Base-by-base conservation (phyloP, 2,888 invertebrate species). In the Proisotoma minuta region DNA sequence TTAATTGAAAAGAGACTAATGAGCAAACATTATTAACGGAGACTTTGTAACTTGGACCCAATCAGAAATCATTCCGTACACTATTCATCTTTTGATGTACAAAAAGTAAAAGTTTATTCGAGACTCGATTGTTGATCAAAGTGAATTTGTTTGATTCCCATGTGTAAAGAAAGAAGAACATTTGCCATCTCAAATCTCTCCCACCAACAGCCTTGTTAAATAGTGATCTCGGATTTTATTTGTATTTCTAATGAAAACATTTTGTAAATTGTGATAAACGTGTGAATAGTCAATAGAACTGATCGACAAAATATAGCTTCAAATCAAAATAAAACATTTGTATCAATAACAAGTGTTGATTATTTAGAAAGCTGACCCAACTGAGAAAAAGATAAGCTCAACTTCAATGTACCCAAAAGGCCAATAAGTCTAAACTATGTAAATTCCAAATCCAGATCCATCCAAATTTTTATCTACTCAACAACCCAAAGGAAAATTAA, bases 171-270 rank as follows among this genome's bases (percentile, higher is more conserved):
- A n/a, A n/a, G n/a, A n/a, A n/a, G n/a, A n/a, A n/a, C n/a, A n/a
- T n/a, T n/a, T n/a, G n/a, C n/a, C 34, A 34, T 34, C 34, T 34
- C 34, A 8, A 10, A 8, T 34, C 34, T 15, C 15, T n/a, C 20
- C 15, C 5, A 18, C 43, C 43, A 43, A 15, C 43, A 20, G 15
- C 34, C 15, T 34, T 43, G 43, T 43, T 43, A 43, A 5, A 43
- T n/a, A 43, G 43, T 43, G 43, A 43, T 43, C 43, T 43, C 43
- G 43, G 8, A 43, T 43, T 43, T 43, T 43, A 18, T 43, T 43
- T 12, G 15, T 12, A 43, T 43, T 43, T 43, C 10, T 43, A 4
- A 15, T 43, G 5, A 5, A n/a, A 20, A 43, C 43, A 43, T 43
- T 43, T 43, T 20, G 20, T n/a, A 40, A 10, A 53, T 26, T 18